These are phyloP conservation scores for Lasioglossum leucozonium DNA, from an alignment of 2,888 invertebrate genomes.

Conservation along the genomic window DNA sequence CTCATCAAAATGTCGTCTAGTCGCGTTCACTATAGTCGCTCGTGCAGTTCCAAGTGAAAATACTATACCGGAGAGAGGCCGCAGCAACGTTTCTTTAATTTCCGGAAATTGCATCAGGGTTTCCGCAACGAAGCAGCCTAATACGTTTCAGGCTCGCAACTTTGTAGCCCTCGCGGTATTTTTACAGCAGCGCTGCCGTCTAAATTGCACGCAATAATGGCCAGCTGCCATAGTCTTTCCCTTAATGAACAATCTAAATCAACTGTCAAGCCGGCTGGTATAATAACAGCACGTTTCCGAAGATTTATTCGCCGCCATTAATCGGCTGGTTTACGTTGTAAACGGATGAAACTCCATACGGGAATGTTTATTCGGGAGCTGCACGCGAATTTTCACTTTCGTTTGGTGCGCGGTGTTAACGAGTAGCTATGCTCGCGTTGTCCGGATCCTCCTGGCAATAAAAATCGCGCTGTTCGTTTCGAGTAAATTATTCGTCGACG, in stretches of 20 bases:
- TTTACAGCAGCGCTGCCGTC: neutral
- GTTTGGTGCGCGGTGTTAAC: neutral
- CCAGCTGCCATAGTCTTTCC: neutral
- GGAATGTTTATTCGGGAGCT: neutral
- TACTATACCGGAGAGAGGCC: neutral
- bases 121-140: neutral
- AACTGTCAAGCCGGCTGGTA: constrained; percentile 12
- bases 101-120: neutral
- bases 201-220: constrained; percentile 10
- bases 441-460: constrained; percentile 1
- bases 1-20: neutral
- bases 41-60: neutral
- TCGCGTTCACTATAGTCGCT: neutral
- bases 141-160: neutral
- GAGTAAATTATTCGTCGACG: constrained; percentile 6
- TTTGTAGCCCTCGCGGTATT: neutral
- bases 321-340: neutral
- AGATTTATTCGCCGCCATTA: constrained; percentile 9
- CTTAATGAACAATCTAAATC: constrained; percentile 16
- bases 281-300: constrained; percentile 15
- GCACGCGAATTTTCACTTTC: constrained; percentile 14
- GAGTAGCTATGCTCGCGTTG: neutral
- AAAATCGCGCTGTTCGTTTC: neutral
- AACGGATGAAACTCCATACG: constrained; percentile 3
- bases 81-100: neutral